Base-by-base conservation (phyloP, 1,140 invertebrate species). In the Brachystomella parvula region DNA sequence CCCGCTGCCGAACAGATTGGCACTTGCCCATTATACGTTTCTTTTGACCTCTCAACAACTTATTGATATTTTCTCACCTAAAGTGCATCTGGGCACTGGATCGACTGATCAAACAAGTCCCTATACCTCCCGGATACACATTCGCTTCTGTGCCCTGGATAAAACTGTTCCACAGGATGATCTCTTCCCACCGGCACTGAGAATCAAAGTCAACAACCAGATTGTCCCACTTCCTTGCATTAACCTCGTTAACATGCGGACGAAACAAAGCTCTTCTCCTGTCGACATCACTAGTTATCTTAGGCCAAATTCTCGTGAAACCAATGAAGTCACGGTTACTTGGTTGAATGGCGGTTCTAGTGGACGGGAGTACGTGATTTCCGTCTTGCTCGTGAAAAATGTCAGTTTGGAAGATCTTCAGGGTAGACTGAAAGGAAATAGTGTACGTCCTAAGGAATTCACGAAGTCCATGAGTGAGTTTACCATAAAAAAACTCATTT, bases 141-240 rank as follows among this genome's bases (percentile, higher is more conserved):
- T 96, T 75, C 80, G 94, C 72, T 92, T 97, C 81, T 96, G 92
- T 81, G 81, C 93, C 15, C 81, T 92, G 75, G 94, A 96, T 78
- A 89, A 90, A 0, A 89, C 87, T 76, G 91, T 95, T 75, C 81
- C 83, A 67, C 94, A 98, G 79, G 92, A 95, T 75, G 96, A 99
- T 76, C 89, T 87, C 77, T 98, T 98, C 79, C 96, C 96, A 64
- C 90, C 93, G 30, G 92, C 87, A 78, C 87, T 96, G 74, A 85
- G 83, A 75, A 90, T 98, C n/a, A 92, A 94, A 84, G 87, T 99
- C 35, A 97, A 99, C 81, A 89, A 89, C 73, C 94, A 94, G 81
- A 79, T 89, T 68, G 93, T 91, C 75, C 86, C 87, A 70, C 81
- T 98, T 75, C 96, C 96, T 68, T 93, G 93, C 68, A 98, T 95